Percentiles rank a stretch among this genome's conserved stretches.
These are phyloP conservation scores for Danio rerio DNA, from an alignment of 2,113 vertebrate genomes.

Conservation along the genomic window DNA sequence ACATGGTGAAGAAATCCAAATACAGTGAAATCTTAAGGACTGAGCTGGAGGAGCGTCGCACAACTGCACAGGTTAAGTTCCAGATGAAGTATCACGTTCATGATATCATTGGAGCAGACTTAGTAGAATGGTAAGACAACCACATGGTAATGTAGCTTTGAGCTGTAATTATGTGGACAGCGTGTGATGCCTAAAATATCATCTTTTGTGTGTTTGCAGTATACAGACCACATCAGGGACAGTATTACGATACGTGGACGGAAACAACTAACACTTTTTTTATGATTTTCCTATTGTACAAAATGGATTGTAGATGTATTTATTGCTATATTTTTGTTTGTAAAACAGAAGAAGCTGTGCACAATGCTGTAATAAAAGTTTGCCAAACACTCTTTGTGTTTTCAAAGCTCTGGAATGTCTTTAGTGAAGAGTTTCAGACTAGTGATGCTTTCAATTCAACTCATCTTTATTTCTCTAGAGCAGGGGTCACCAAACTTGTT, in stretches of 20 bases:
- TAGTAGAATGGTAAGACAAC: conserved; percentile 86
- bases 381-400: neutral
- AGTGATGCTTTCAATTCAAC: too few species aligned
- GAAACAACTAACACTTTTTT: conserved; percentile 61
- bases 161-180: neutral
- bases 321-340: conserved; percentile 24
- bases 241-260: conserved; percentile 81
- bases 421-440: neutral
- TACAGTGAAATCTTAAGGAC: conserved; percentile 84
- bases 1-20: conserved; percentile 87
- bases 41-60: conserved; percentile 77
- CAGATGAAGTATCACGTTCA: conserved; percentile 88
- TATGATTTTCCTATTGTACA: neutral
- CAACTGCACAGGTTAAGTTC: conserved; percentile 75
- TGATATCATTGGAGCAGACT: conserved; percentile 87
- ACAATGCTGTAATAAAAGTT: neutral
- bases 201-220: conserved; percentile 62
- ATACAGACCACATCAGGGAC: conserved; percentile 83
- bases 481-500: too few species aligned
- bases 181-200: neutral
- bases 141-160: neutral
- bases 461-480: too few species aligned
- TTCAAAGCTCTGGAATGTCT: neutral
- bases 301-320: conserved; percentile 2
- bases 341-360: neutral